These are phyloP conservation scores for Python bivittatus DNA, from an alignment of 2,113 vertebrate genomes.

Conservation along the genomic window DNA sequence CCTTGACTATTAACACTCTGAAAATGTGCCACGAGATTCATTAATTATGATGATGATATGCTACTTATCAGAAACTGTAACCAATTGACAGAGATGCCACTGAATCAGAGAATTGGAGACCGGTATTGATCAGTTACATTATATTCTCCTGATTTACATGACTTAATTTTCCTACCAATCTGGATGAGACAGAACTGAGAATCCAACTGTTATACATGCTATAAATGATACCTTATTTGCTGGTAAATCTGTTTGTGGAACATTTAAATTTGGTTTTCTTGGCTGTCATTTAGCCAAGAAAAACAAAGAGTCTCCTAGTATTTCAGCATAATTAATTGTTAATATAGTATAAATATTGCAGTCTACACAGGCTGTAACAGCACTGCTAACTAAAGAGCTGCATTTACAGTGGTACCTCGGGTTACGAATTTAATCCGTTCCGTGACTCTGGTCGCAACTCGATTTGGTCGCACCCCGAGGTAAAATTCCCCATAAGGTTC, in stretches of 20 bases:
- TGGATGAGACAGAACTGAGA: neutral
- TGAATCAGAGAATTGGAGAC: neutral
- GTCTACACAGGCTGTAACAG: constrained; percentile 78
- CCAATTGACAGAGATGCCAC: neutral
- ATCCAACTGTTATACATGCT: neutral
- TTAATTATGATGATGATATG: neutral
- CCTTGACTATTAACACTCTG: neutral
- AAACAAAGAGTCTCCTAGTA: constrained; percentile 70
- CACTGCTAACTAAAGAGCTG: constrained; percentile 74
- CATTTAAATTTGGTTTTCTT: constrained; percentile 58
- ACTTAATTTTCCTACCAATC: neutral
- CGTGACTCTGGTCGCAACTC: no score
- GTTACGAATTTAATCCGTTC: no score
- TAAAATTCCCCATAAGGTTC: no score
- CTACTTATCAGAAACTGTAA: neutral
- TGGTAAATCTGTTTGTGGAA: constrained; percentile 50
- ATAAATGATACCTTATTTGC: constrained; percentile 2
- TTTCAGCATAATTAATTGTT: constrained; percentile 72
- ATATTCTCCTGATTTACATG: neutral
- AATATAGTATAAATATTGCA: constrained; percentile 74
- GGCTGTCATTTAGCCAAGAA: constrained; percentile 65
- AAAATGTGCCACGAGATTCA: neutral
- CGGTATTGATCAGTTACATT: neutral
- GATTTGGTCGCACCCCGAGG: no score
- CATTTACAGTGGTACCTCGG: no score